A percentile compares a stretch with the other conserved stretches of the same genome.
These are phyloP conservation scores for Onychomys leucogaster DNA, from an alignment of 2,797 vertebrate genomes.

Conservation along the genomic window DNA sequence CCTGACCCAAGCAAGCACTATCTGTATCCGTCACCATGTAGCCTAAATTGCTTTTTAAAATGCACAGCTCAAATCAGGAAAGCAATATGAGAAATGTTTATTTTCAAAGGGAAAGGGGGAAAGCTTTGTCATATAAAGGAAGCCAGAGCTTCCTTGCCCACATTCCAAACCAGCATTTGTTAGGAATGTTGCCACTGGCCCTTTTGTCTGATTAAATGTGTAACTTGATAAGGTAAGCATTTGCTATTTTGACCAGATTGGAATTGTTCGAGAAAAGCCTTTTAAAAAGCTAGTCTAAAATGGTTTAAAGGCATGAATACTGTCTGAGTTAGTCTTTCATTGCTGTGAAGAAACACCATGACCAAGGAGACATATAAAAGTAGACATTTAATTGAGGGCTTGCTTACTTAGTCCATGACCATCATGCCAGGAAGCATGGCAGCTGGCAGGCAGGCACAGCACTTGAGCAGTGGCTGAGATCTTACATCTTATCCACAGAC, in stretches of 20 bases:
- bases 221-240: neutral
- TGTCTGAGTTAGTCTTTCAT: no score
- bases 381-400: neutral
- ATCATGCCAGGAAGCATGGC: neutral
- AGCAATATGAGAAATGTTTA: constrained; percentile 9
- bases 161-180: neutral
- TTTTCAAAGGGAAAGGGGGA: neutral
- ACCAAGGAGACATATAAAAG: neutral
- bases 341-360: neutral
- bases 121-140: neutral
- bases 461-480: neutral
- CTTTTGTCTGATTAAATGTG: neutral
- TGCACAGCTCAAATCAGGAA: constrained; percentile 7
- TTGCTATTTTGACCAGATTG: neutral
- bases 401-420: neutral
- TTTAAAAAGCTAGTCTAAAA: neutral
- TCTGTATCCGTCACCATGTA: neutral
- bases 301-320: neutral
- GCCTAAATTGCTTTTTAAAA: constrained; percentile 2
- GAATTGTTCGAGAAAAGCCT: neutral
- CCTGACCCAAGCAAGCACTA: neutral
- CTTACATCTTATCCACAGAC: neutral
- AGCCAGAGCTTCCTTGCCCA: neutral
- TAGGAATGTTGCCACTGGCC: neutral
- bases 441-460: neutral